A percentile compares a stretch with the other conserved stretches of the same genome.
phyloP scores from a whole-genome alignment of 2,797 vertebrate species.

The Enteromius argenteus region DNA sequence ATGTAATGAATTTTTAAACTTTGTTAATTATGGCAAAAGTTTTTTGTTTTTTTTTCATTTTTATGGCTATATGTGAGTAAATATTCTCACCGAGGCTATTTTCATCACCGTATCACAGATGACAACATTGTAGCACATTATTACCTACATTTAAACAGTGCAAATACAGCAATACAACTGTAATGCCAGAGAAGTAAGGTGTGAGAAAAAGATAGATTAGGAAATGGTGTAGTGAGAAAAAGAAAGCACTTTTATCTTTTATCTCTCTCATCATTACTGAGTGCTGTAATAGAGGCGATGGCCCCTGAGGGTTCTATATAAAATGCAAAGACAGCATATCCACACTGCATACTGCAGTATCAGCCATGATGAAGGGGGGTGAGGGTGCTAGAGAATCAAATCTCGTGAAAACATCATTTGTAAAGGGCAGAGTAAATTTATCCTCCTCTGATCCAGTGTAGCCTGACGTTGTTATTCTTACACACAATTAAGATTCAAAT shows the following conservation, averaged over 20 bases:
- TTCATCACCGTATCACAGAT: background rate
- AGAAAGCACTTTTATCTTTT: conserved; percentile 66
- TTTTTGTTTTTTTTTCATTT: no score
- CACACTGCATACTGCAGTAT: conserved; percentile 54
- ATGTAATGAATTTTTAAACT: background rate
- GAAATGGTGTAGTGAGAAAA: conserved; percentile 20
- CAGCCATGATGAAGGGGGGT: conserved; percentile 32
- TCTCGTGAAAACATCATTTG: conserved; percentile 50
- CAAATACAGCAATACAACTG: conserved; percentile 14
- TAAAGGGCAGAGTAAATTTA: conserved; percentile 56
- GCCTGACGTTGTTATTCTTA: conserved; percentile 38
- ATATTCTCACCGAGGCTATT: background rate
- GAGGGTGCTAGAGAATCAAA: conserved; percentile 18
- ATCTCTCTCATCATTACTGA: conserved; percentile 70
- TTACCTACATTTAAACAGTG: conserved; percentile 4
- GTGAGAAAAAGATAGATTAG: conserved; percentile 31
- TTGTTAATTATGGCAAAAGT: background rate
- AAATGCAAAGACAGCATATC: conserved; percentile 63
- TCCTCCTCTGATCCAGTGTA: conserved; percentile 51
- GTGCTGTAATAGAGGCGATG: conserved; percentile 68
- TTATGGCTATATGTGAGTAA: background rate
- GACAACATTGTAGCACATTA: background rate
- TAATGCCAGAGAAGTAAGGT: background rate
- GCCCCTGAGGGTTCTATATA: conserved; percentile 61
- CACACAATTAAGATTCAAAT: conserved; percentile 17